Evolutionary conservation across 2,797 vertebrate species (phyloP).

Genomic region (Gymnodraco acuticeps): DNA sequence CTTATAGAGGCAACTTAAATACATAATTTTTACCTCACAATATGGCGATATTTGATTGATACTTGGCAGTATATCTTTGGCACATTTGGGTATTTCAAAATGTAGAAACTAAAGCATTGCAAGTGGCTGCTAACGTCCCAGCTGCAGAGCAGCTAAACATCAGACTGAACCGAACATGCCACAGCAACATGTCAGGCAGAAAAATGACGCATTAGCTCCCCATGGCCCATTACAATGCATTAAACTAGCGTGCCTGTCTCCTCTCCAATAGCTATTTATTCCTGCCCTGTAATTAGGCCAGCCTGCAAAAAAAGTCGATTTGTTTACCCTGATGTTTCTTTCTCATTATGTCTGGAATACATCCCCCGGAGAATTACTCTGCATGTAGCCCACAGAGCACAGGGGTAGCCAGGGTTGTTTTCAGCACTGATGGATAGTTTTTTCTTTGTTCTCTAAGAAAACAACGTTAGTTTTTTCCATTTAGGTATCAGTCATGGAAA

Average conservation of each 20-base stretch:
- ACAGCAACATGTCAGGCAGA: slow-evolving; percentile 63
- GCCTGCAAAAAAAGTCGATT: slow-evolving; percentile 76
- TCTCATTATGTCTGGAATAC: slow-evolving; percentile 81
- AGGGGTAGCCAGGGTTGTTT: slow-evolving; percentile 61
- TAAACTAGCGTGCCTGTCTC: slow-evolving; percentile 62
- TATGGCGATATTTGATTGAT: not conserved
- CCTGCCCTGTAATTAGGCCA: slow-evolving; percentile 80
- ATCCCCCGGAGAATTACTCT: slow-evolving; percentile 70
- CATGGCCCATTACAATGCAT: slow-evolving; percentile 74
- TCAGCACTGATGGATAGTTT: slow-evolving; percentile 65
- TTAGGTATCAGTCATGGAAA: slow-evolving; percentile 49
- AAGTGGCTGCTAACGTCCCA: slow-evolving; percentile 29
- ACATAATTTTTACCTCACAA: not conserved
- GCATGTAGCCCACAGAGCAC: slow-evolving; percentile 65
- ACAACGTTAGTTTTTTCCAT: slow-evolving; percentile 42
- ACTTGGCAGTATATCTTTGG: not conserved
- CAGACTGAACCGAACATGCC: slow-evolving; percentile 53
- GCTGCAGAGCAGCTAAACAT: slow-evolving; percentile 25
- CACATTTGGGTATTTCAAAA: slow-evolving; percentile 4
- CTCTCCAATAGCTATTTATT: slow-evolving; percentile 79
- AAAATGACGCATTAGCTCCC: slow-evolving; percentile 74
- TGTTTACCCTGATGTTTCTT: slow-evolving; percentile 81
- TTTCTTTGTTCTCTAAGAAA: slow-evolving; percentile 67
- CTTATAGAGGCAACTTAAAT: not conserved
- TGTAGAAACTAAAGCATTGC: not conserved